A percentile compares a stretch with the other conserved stretches of the same genome.
These are phyloP conservation scores for Rhynchophorus ferrugineus DNA, from an alignment of 1,140 invertebrate genomes.

Conservation along the genomic window DNA sequence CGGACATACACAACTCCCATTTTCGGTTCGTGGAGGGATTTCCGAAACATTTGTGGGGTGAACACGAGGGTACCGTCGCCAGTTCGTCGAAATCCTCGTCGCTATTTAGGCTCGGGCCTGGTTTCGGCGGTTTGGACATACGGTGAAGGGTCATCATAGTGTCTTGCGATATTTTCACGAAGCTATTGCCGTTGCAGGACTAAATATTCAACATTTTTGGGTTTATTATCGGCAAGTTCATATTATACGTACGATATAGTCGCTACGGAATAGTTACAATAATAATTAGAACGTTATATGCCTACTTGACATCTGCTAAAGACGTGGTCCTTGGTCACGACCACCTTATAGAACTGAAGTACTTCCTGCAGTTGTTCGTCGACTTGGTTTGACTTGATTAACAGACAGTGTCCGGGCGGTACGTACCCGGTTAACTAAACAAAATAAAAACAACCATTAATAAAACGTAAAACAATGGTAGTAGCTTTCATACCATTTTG, in stretches of 20 bases:
- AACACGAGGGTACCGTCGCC: slow-evolving; percentile 29
- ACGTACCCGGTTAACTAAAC: slow-evolving; percentile 45
- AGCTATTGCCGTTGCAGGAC: slow-evolving; percentile 52
- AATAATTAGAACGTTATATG: slow-evolving; percentile 11
- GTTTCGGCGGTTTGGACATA: slow-evolving; percentile 20
- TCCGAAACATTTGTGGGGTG: neutral
- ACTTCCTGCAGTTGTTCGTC: slow-evolving; percentile 54
- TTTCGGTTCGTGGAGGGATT: slow-evolving; percentile 21
- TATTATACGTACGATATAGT: no score
- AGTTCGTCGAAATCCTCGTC: slow-evolving; percentile 36
- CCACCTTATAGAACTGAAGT: slow-evolving; percentile 53
- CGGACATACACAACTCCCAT: slow-evolving; percentile 34
- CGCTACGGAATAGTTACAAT: neutral
- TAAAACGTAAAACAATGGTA: neutral
- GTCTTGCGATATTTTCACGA: slow-evolving; percentile 42
- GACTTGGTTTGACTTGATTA: slow-evolving; percentile 42
- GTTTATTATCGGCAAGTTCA: no score
- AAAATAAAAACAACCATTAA: slow-evolving; percentile 1
- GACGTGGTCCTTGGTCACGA: slow-evolving; percentile 51
- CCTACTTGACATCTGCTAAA: slow-evolving; percentile 59
- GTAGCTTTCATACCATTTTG: slow-evolving; percentile 39
- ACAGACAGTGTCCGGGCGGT: slow-evolving; percentile 45
- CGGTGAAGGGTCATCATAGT: slow-evolving; percentile 43
- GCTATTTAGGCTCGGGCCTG: slow-evolving; percentile 31
- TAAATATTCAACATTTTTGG: slow-evolving; percentile 29